Base-by-base conservation (phyloP, 2,888 invertebrate genomes). In the Rotaria sp. region DNA sequence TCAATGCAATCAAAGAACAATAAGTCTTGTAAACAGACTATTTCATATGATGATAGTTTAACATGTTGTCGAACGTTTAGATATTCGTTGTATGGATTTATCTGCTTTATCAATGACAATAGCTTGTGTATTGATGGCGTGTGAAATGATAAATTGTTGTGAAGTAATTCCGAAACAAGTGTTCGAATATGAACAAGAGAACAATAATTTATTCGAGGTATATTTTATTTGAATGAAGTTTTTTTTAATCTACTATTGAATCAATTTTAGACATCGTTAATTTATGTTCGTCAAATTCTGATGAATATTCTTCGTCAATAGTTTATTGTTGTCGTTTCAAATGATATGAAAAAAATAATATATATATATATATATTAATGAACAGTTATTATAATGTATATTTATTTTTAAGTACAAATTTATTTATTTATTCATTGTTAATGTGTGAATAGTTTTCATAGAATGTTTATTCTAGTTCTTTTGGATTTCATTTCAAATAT, bases 371-470 rank as follows among this genome's bases (percentile, higher is more conserved):
- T n/a, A n/a, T 59, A n/a, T 11, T n/a, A 59, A 59, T 30, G 59
- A 59, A 59, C 59, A 59, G 59, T 30, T n/a, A 59, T 30, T 59
- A n/a, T 59, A 59, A n/a, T n/a, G 59, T 59, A n/a, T 59, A 59
- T 59, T 57, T 57, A 57, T 26, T n/a, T 57, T 2, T n/a, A 2
- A 57, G n/a, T 45, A 48, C 1, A 59, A n/a, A n/a, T 59, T 59
- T 59, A 59, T 59, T 59, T 59, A 59, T n/a, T 48, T 48, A 48
- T 48, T 48, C 1, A 48, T 48, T 48, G 1, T 2, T 48, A 48
- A 48, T 48, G 3, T 10, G 13, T 13, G 10, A 15, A 48, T 10
- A 48, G 15, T 48, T 48, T 7, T 48, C 13, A 48, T 1, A 48
- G 3, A 48, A 48, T 48, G 1, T 48, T 48, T 48, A 48, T 48